Evolutionary conservation across 2,113 vertebrate species (phyloP).

Genomic region (Scartelaos histophorus): DNA sequence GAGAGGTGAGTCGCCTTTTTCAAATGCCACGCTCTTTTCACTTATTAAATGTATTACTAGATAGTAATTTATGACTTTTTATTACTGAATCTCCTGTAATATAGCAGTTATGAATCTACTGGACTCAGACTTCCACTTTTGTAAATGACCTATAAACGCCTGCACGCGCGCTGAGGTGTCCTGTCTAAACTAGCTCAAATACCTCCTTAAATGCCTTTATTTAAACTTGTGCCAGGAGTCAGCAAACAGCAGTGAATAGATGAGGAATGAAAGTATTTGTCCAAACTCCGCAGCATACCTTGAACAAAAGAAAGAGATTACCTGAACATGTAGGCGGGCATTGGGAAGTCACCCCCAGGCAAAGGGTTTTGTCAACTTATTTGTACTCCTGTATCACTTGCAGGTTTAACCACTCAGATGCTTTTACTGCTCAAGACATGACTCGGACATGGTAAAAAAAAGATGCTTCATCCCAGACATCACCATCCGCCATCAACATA

Average conservation of each 20-base stretch:
- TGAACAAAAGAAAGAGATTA: conserved; percentile 72
- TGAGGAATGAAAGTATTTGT: conserved; percentile 67
- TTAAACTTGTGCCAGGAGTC: conserved; percentile 54
- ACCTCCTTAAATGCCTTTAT: conserved; percentile 48
- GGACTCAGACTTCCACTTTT: conserved; percentile 4
- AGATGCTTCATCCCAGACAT: conserved; percentile 47
- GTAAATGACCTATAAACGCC: conserved; percentile 46
- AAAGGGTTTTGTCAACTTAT: conserved; percentile 54
- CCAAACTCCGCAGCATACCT: conserved; percentile 66
- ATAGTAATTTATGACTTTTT: background rate
- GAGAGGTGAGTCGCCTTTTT: conserved; percentile 4
- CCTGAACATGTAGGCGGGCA: conserved; percentile 48
- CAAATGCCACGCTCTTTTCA: conserved; percentile 5
- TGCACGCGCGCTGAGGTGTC: conserved; percentile 29
- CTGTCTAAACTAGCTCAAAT: conserved; percentile 65
- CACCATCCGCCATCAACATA: conserved; percentile 61
- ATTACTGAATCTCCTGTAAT: background rate
- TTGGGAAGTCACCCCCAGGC: conserved; percentile 55
- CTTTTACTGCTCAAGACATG: conserved; percentile 25
- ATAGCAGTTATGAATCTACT: background rate
- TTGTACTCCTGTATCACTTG: conserved; percentile 43
- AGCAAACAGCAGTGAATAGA: conserved; percentile 58
- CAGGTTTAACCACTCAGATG: conserved; percentile 25
- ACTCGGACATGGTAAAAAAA: conserved; percentile 45
- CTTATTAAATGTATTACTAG: conserved; percentile 11